Base-by-base conservation (phyloP, 1,140 invertebrate genomes). In the Drosophila nebulosa region DNA sequence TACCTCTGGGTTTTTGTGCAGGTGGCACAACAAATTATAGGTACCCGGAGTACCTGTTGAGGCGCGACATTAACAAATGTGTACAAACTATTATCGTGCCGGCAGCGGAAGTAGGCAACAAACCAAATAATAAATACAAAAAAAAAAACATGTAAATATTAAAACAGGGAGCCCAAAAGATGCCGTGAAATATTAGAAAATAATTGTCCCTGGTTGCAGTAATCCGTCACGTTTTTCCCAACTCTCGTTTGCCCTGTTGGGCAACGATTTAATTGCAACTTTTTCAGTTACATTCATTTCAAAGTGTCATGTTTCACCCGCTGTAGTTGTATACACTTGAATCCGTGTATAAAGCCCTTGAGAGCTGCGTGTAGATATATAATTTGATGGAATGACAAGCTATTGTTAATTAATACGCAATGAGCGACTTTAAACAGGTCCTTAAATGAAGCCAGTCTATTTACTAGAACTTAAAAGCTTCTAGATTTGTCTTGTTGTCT, bases 21-120 rank as follows among this genome's bases (percentile, higher is more conserved):
- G 69, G 69, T 63, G 57, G 39, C 51, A 56, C 57, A 62, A 63
- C 61, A 73, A 69, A 77, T 85, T 81, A 62, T 58, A 46, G 16
- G 7, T 46, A 21, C 18, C 39, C 14, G 2, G 7, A 2, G 1
- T 46, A 81, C 64, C 75, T 64, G 74, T 51, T 81, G 64, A 76
- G 58, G 67, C 74, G 74, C 67, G 64, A 78, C 81, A 75, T 62
- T 64, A 67, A 61, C 71, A 67, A 61, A 59, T 16, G 27, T 36
- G 14, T 16, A 51, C 74, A 68, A 32, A 63, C 65, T 62, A 69
- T 64, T 69, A 73, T 64, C 32, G 39, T 52, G 60, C 35, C 42
- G 14, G 14, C 18, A 5, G 27, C 27, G 9, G 6, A 27, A 58
- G n/a, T n/a, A n/a, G 10, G 30, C 52, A 65, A 56, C 42, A 46